Base-by-base conservation (phyloP, 2,113 vertebrate genomes). In the human region DNA sequence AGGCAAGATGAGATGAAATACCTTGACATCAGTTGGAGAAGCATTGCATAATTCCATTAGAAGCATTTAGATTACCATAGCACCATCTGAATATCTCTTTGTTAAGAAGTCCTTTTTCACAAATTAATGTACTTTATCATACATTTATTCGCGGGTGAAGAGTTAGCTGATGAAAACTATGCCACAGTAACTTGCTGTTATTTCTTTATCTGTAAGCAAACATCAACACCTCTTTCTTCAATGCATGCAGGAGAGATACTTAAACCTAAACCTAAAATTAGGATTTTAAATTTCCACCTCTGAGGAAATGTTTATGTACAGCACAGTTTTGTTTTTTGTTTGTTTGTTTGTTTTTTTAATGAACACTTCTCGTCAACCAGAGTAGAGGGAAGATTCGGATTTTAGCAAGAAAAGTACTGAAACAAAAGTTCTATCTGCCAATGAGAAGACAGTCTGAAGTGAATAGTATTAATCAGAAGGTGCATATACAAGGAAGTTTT, bases 81-180 rank as follows among this genome's bases (percentile, higher is more conserved):
- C 61, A 97, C 96, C 97, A 98, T 97, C 98, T 98, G 98, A 97
- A 90, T 97, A 93, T 92, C 61, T 98, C 96, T 98, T 98, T 97
- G 96, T 93, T 96, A 92, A 97, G 93, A 86, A 35, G 0, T 94
- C 90, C 79, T 97, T 97, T 97, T 97, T 93, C 66, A 96, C 76
- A 94, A 76, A 97, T 97, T 98, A 98, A 97, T 97, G 94, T 94
- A 96, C 72, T 76, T 97, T 93, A 90, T 97, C 79, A 95, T 95
- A 92, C 66, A 92, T 97, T 97, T 98, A 96, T 97, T 97, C 66
- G 91, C 59, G 78, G 75, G 0, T 96, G 82, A 98, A 91, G 95
- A 87, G 80, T 66, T 97, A 87, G 89, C 22, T 93, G 90, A 95
- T 96, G 85, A 96, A 97, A 88, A 97, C 12, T 83, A 90, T 64